A percentile compares a stretch with the other conserved stretches of the same genome.
Evolutionary conservation across 1,140 invertebrate genomes (phyloP).

Genomic region (Megathymus violae): DNA sequence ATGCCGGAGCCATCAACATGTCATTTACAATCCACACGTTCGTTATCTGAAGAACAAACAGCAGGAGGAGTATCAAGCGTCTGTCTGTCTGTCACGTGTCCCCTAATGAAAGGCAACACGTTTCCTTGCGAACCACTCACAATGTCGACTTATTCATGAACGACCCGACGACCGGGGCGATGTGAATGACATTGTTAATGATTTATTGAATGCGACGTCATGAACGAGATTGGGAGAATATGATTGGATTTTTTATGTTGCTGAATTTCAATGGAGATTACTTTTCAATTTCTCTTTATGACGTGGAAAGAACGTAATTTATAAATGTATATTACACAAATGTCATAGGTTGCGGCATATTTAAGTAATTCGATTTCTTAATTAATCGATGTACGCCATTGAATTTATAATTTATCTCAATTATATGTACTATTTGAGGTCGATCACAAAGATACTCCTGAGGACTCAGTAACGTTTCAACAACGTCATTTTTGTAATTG

Average conservation of each 20-base stretch:
- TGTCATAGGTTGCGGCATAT: too few species aligned
- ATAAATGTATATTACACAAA: too few species aligned
- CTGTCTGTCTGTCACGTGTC: conserved; percentile 29
- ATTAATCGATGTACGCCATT: too few species aligned
- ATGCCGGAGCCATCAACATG: conserved; percentile 6
- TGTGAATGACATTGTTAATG: conserved; percentile 4
- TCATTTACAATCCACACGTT: conserved; percentile 24
- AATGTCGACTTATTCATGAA: conserved; percentile 12
- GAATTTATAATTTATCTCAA: too few species aligned
- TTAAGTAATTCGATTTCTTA: too few species aligned
- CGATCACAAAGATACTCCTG: too few species aligned
- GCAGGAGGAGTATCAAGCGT: conserved; percentile 11
- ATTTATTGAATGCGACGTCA: neutral
- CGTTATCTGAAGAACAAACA: conserved; percentile 24
- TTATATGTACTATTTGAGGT: too few species aligned
- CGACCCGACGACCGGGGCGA: neutral
- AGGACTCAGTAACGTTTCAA: too few species aligned
- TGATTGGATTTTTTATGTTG: neutral
- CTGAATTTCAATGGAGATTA: neutral
- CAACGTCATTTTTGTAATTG: too few species aligned
- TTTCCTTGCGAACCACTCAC: conserved; percentile 20
- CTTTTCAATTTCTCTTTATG: neutral
- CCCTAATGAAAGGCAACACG: conserved; percentile 28
- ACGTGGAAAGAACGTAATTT: too few species aligned
- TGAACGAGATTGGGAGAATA: neutral